Base-by-base conservation (phyloP, 2,797 vertebrate genomes). In the Propithecus perrieri region DNA sequence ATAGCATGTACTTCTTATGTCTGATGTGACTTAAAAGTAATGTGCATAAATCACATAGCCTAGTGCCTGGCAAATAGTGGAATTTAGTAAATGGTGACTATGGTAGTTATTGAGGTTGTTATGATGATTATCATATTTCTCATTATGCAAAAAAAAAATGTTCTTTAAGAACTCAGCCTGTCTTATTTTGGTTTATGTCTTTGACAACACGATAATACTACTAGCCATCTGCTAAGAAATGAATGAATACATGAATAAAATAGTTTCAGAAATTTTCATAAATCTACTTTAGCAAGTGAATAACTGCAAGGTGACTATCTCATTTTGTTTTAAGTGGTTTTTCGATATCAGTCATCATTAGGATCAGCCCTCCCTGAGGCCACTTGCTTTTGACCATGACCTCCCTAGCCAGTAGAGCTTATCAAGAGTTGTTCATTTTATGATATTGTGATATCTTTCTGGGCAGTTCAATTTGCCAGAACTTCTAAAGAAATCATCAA, bases 91-190 rank as follows among this genome's bases (percentile, higher is more conserved):
- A 89, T 87, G 91, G 83, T 81, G 69, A 69, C 85, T 86, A 4
- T 24, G 50, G n/a, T 61, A 71, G 63, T 86, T 94, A 89, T 0
- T 86, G 94, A 91, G 33, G 48, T 28, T 94, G 72, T 79, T 79
- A 65, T 93, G 95, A 50, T 91, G 83, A 96, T 93, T 93, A 89
- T 33, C 59, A n/a, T 89, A 87, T 91, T 95, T 94, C 85, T 95
- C 89, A 96, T 97, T 96, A 96, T 95, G 85, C 85, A 93, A 93
- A 94, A 93, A 93, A 93, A 95, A 43, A 43, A 76, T 83, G 41
- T 12, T 96, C 94, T 97, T 95, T 92, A 53, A 94, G 43, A 12
- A 65, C 41, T 78, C 50, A 84, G 41, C 17, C 75, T 63, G 79
- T 95, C 78, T 89, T 79, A 11, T 41, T 91, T 96, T 95, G 85